Base-by-base conservation (phyloP, 2,797 vertebrate genomes). In the Tapera naevia region DNA sequence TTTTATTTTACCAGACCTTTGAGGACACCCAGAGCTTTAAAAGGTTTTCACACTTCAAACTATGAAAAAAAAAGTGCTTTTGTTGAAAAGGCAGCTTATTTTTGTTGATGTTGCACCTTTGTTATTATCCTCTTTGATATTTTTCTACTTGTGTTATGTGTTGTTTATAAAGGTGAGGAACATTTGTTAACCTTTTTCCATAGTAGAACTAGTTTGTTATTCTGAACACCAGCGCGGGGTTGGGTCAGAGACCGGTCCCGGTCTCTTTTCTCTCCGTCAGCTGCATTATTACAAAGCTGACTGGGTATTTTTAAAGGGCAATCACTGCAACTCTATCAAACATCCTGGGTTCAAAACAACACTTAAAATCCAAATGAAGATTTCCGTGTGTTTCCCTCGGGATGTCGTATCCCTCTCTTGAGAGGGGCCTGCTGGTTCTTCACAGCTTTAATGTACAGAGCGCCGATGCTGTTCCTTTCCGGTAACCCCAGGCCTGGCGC, bases 21-120 rank as follows among this genome's bases (percentile, higher is more conserved):
- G 41, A 91, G 91, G 65, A 89, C 66, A 45, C 27, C 22, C 56
- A 84, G 73, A 91, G 94, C 93, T 96, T 95, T 94, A 94, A 93
- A 81, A 90, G 58, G 80, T 90, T 94, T 93, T 93, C 75, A 64
- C 79, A 25, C 82, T 15, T 61, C 28, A 66, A 70, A 86, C 71
- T 85, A 46, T 48, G 95, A 87, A 95, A 70, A 48, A 86, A 95
- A 72, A 95, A 96, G 51, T 80, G 96, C 96, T 97, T 95, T 86
- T 33, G 76, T 90, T 86, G 87, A 95, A 97, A 96, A 97, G 96
- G 96, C 96, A 97, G 96, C 97, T 97, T 81, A 83, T 97, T 95
- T 95, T 88, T 91, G 95, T 97, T 80, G 95, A 96, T 37, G 89
- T 97, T 94, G 94, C 96, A 96, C 95, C 96, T 97, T 96, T 83